A percentile compares a stretch with the other conserved stretches of the same genome.
Conservation (phyloP, 2,797 vertebrate species). For the Propithecus perrieri region DNA sequence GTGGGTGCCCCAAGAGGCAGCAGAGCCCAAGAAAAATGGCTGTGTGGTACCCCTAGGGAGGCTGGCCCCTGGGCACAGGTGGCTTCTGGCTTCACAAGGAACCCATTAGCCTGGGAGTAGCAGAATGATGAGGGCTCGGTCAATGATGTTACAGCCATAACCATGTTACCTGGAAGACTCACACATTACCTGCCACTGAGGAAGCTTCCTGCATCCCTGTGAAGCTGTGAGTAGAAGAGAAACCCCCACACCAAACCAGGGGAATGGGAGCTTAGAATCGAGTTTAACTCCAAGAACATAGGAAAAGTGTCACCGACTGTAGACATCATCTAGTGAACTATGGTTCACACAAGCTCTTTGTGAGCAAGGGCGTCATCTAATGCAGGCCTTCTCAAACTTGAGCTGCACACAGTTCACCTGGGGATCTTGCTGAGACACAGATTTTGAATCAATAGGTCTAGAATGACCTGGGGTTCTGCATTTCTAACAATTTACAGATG, state of each 20-base stretch:
- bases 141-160: not conserved
- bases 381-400: not conserved
- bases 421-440: not conserved
- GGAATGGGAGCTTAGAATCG: not conserved
- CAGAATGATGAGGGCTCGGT: not conserved
- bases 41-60: not conserved
- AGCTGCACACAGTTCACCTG: not conserved
- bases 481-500: not conserved
- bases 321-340: not conserved
- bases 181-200: not conserved
- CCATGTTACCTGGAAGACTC: not conserved
- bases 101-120: not conserved
- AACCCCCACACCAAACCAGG: not conserved
- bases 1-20: not conserved
- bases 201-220: not conserved
- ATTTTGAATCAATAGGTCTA: not conserved
- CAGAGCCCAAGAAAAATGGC: not conserved
- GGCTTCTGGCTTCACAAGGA: not conserved
- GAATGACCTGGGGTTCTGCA: not conserved
- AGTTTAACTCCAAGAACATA: not conserved
- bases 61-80: not conserved
- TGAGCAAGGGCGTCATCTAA: not conserved
- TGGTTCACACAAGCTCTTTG: not conserved
- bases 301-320: not conserved
- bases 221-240: not conserved